These are phyloP conservation scores for Eueremaeus valkanovi DNA, from an alignment of 2,888 invertebrate genomes.

Conservation along the genomic window DNA sequence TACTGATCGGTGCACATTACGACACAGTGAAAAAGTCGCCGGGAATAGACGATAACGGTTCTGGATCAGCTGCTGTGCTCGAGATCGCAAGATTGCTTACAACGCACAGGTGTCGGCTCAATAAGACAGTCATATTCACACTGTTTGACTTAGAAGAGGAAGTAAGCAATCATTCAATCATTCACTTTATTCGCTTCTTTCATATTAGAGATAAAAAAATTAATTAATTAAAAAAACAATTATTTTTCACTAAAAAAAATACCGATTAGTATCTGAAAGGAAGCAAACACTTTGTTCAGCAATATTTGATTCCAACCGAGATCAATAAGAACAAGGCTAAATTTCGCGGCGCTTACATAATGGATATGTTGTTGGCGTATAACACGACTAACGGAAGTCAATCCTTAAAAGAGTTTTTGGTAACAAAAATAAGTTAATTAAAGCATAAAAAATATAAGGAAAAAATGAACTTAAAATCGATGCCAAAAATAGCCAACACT, in stretches of 20 bases:
- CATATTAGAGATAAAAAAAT: not conserved
- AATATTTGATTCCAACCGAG: constrained; percentile 49
- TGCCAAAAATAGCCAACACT: constrained; percentile 36
- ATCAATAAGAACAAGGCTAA: constrained; percentile 37
- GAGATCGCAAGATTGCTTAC: constrained; percentile 50
- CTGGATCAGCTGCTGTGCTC: constrained; percentile 51
- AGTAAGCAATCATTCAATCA: constrained; percentile 45
- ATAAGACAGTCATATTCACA: constrained; percentile 51
- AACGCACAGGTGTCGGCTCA: constrained; percentile 45
- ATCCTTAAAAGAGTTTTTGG: constrained; percentile 39
- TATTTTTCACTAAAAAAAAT: not conserved
- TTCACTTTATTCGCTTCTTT: not conserved
- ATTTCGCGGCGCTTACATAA: constrained; percentile 48
- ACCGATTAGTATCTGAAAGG: constrained; percentile 49
- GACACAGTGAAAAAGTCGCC: constrained; percentile 50
- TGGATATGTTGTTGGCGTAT: constrained; percentile 52
- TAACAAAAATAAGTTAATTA: not conserved
- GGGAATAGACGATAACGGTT: constrained; percentile 51
- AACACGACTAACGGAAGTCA: constrained; percentile 48
- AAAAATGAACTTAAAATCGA: not conserved
- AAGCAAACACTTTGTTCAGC: constrained; percentile 50
- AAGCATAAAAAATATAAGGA: not conserved
- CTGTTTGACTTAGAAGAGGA: constrained; percentile 53
- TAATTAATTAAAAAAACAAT: not conserved
- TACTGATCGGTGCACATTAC: constrained; percentile 52